These are phyloP conservation scores for Caenorhabditis latens DNA, from an alignment of 1,140 invertebrate species.

Conservation along the genomic window DNA sequence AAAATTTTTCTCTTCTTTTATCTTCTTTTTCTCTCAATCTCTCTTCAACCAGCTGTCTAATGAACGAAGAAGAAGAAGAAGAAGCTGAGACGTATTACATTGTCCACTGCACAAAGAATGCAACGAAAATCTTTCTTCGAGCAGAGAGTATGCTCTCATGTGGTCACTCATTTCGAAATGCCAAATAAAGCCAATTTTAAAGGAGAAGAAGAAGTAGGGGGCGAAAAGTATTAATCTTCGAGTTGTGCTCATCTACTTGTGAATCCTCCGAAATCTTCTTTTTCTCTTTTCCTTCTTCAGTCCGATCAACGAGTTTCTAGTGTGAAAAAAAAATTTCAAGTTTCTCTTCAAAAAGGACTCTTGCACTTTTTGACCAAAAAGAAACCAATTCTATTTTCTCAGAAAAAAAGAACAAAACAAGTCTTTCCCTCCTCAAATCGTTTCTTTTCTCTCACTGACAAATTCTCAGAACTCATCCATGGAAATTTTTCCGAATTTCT, in stretches of 20 bases:
- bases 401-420: background rate
- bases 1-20: background rate
- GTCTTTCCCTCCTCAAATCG: background rate
- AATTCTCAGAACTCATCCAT: constrained; percentile 5
- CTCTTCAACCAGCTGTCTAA: constrained; percentile 27
- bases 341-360: background rate
- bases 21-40: constrained; percentile 3
- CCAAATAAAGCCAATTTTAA: constrained; percentile 43
- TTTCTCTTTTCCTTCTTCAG: background rate
- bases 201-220: background rate
- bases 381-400: background rate
- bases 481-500: background rate
- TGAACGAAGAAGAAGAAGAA: constrained; percentile 49
- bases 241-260: constrained; percentile 20
- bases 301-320: background rate
- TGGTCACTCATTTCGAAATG: constrained; percentile 41
- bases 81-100: constrained; percentile 33
- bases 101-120: constrained; percentile 44
- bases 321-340: background rate
- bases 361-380: constrained; percentile 1
- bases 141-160: background rate
- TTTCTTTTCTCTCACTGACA: background rate
- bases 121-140: background rate
- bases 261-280: background rate
- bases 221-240: background rate